Base-by-base conservation (phyloP, 2,113 vertebrate species). In the Ahaetulla prasina region DNA sequence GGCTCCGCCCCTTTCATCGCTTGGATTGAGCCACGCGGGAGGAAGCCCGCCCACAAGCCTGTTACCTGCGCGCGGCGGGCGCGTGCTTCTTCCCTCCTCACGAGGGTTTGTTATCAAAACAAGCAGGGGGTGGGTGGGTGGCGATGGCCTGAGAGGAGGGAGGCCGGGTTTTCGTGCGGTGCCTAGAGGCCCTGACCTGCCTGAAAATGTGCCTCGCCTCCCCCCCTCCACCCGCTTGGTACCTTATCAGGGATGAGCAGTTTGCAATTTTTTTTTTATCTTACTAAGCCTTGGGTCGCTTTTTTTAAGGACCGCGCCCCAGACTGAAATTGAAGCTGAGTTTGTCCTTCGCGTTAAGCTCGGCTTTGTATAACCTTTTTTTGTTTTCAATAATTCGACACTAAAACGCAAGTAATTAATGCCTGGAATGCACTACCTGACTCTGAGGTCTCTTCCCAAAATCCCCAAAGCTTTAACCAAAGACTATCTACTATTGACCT, bases 41-140 rank as follows among this genome's bases (percentile, higher is more conserved):
- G 16, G 35, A 22, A 63, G 27, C 14, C 35, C 49, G 23, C 39
- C 60, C 30, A 0, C 1, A 1, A 50, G 1, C 55, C 43, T 86
- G 27, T 74, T 50, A 92, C 92, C 0, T 92, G 53, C 9, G 91
- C 35, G 27, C 90, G 92, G 47, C 1, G 8, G 35, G 53, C 12
- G n/a, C 53, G 18, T 2, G 12, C 10, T 43, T 18, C 49, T 18
- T 14, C 89, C 60, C 95, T 22, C 88, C 63, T 49, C 1, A 4
- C 93, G 55, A 94, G 84, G 93, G 87, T 93, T 94, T 93, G 91
- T 94, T 95, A 92, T 89, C 94, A 92, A 74, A 95, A 94, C 50
- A 39, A 47, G 0, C 53, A 8, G 16, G 22, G 54, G 5, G 54
- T 2, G 23, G 55, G 0, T 22, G 23, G 23, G 7, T 22, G 23